Percentiles rank a stretch among this genome's conserved stretches.
These are phyloP conservation scores for Trachemys scripta DNA, from an alignment of 2,113 vertebrate genomes.

Conservation along the genomic window DNA sequence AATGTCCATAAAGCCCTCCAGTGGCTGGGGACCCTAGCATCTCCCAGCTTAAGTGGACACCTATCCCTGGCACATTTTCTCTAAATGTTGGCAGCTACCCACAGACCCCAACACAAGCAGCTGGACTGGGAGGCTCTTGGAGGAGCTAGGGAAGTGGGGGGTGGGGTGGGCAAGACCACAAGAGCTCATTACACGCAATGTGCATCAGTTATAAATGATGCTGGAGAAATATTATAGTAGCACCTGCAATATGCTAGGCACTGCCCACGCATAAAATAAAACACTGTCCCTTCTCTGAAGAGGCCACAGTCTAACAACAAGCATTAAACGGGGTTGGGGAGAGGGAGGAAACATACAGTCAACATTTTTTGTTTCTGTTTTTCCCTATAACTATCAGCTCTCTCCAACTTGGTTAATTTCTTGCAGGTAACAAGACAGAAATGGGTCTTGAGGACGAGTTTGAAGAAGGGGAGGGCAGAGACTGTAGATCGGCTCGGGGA, in stretches of 20 bases:
- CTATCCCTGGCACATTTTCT: background rate
- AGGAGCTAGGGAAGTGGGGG: fast-evolving
- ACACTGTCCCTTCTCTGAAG: background rate
- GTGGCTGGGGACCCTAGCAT: background rate
- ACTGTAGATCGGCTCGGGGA: background rate
- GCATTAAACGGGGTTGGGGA: background rate
- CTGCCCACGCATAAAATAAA: background rate
- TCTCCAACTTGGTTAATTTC: background rate
- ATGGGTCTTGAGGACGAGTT: too few relatives aligned
- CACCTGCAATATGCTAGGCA: background rate
- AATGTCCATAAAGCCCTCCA: background rate
- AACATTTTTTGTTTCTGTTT: background rate
- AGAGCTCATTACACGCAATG: background rate
- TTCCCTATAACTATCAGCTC: background rate
- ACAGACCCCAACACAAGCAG: background rate
- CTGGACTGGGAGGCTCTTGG: background rate
- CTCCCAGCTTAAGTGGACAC: background rate
- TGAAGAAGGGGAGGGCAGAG: background rate
- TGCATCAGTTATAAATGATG: background rate
- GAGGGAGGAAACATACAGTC: background rate
- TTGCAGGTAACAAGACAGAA: background rate
- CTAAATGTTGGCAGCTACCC: background rate
- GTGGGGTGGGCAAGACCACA: background rate
- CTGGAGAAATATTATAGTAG: background rate
- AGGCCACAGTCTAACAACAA: background rate